Base-by-base conservation (phyloP, 2,797 vertebrate species). In the Xerus rutilus region DNA sequence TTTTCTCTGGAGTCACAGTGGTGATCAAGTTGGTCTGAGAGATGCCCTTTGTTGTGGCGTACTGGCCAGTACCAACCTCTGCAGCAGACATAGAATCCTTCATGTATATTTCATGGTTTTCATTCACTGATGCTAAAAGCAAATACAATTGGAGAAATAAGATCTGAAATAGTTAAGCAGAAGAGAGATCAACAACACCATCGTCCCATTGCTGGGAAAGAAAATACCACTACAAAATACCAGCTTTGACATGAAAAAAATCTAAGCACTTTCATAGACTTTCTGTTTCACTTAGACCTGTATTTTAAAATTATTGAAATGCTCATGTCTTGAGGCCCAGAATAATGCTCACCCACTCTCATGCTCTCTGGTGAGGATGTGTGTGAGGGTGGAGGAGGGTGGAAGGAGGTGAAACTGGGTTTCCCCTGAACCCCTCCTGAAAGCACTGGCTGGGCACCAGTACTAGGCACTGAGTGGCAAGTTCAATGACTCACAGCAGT, bases 1-100 rank as follows among this genome's bases (percentile, higher is more conserved):
- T 99, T 97, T 99, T 99, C 98, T 99, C 99, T 0, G 99, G 99
- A 4, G 99, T 99, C 98, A 99, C 99, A 64, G 99, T 99, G 98
- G 99, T 99, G 98, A 99, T 99, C 96, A 99, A 98, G 98, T 99
- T 99, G 97, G 99, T 99, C 97, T 99, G 99, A 98, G 99, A 98
- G 89, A 99, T 99, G 98, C 99, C 99, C 98, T 99, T 99, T 95
- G 99, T 99, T 59, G 99, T 99, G 78, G 98, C 96, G 92, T 99
- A 99, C 97, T 99, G 99, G 96, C 99, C 99, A 54, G 99, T 99
- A 95, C 99, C 99, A 99, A 99, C 99, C 98, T 99, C 99, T 99
- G 98, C 98, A 99, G 99, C 99, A 93, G 98, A 98, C 95, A 99
- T 96, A 97, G 98, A 98, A 99, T 99, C 99, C 98, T 99, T 99